Percentiles rank a stretch among this genome's conserved stretches.
These are phyloP conservation scores for Caenorhabditis tropicalis DNA, from an alignment of 1,140 invertebrate species.

Conservation along the genomic window DNA sequence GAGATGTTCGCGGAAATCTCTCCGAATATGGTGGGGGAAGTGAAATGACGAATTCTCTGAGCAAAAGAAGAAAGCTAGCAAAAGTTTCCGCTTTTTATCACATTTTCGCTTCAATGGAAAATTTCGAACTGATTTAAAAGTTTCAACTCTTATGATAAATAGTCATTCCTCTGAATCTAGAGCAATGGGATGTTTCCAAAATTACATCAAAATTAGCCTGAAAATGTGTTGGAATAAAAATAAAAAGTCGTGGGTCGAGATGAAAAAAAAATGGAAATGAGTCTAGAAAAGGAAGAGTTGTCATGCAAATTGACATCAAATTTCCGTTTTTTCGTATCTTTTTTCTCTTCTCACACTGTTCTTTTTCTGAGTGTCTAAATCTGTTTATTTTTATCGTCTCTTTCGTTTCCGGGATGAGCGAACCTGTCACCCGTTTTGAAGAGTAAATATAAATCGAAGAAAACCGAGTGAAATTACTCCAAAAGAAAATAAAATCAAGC, in stretches of 20 bases:
- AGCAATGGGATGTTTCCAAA: no score
- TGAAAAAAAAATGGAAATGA: background rate
- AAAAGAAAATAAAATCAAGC: background rate
- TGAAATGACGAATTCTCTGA: conserved; percentile 15
- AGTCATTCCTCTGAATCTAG: no score
- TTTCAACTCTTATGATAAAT: no score
- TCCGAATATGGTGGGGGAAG: no score
- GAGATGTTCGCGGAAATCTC: conserved; percentile 1
- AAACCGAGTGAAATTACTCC: background rate
- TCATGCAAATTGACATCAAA: conserved; percentile 39
- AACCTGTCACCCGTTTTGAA: background rate
- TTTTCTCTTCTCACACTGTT: background rate
- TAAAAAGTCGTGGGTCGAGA: background rate
- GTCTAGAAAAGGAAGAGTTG: background rate
- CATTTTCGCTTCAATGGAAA: background rate
- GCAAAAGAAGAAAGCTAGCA: background rate
- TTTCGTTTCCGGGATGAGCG: background rate
- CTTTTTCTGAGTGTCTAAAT: background rate
- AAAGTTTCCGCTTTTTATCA: background rate
- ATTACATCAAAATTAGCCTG: background rate
- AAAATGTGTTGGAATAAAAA: background rate
- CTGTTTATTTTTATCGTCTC: background rate
- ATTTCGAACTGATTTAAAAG: no score
- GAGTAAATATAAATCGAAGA: conserved; percentile 15
- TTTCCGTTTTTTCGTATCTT: background rate